Evolutionary conservation across 2,888 invertebrate species (phyloP), one percentile per base, ranked within the genome.

Genomic region (Sesia bembeciformis): DNA sequence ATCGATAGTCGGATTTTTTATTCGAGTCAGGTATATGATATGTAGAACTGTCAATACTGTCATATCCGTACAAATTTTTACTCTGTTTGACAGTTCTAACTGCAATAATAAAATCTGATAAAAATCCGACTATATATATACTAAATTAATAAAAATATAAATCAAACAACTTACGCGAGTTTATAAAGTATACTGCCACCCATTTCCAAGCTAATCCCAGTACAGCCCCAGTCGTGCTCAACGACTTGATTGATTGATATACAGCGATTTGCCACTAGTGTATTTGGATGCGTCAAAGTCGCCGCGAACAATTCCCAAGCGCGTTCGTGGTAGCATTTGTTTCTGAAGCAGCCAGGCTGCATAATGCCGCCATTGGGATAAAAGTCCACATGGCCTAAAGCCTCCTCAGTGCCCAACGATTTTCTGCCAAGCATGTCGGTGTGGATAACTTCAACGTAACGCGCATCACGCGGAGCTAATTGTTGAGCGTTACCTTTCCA

Each of bases 281-380:
- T 60, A 5, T 59, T 54, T 40, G 52, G 52, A 4, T 66, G 53
- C 0, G 57, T 53, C 4, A 82, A 60, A 0, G 80, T 70, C 0
- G 78, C 81, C 6, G 74, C 65, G 54, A 70, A 52, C 7, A 82
- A 51, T 51, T 81, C 73, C 61, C 68, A 78, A 0, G 83, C 74
- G 3, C 82, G 70, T 43, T 76, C 67, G 55, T 84, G 83, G 55
- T 66, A 67, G 59, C 83, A 84, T 0, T 59, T 4, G 51, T 73
- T 66, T 0, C 66, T 5, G 5, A 62, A 61, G 53, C 87, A 86
- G 0, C 85, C 87, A 0, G 86, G 87, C 60, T 88, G 97, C 66
- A 92, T 91, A 52, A 91, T 90, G 0, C 97, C 97, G 0, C 96
- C 96, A 67, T 97, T 97, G 0, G 95, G 95, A 77, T 93, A 97